Percentiles rank a stretch among this genome's conserved stretches.
phyloP scores from a whole-genome alignment of 2,113 vertebrate genomes.

The Mola mola region DNA sequence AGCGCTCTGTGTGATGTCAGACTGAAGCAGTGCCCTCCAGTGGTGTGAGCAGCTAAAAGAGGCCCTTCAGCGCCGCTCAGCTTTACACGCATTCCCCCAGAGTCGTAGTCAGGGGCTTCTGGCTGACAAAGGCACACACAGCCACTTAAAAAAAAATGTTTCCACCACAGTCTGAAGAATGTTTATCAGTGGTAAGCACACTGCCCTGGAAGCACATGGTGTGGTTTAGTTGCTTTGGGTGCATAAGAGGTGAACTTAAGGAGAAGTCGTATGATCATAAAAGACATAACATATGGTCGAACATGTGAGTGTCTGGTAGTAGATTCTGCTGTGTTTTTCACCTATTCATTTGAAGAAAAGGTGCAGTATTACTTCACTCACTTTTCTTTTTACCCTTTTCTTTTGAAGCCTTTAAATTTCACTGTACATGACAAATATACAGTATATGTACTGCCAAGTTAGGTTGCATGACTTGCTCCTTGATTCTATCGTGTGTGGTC shows the following conservation, averaged over 20 bases:
- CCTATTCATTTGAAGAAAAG: too few species aligned
- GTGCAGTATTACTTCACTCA: too few species aligned
- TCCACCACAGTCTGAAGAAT: constrained; percentile 78
- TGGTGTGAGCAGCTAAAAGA: constrained; percentile 61
- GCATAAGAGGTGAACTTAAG: constrained; percentile 72
- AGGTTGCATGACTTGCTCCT: too few species aligned
- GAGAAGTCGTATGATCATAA: constrained; percentile 63
- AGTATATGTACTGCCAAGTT: too few species aligned
- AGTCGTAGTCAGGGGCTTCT: constrained; percentile 52
- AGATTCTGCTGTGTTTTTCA: too few species aligned
- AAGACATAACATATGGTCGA: constrained; percentile 41
- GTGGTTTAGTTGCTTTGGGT: constrained; percentile 71
- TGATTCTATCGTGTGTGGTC: too few species aligned
- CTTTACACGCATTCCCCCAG: constrained; percentile 59
- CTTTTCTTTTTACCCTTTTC: too few species aligned
- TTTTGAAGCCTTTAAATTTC: too few species aligned
- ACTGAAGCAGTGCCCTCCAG: constrained; percentile 81
- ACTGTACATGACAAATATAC: too few species aligned
- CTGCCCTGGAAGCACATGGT: constrained; percentile 76
- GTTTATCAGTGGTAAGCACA: constrained; percentile 78
- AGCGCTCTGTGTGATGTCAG: constrained; percentile 53
- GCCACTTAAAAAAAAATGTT: constrained; percentile 59
- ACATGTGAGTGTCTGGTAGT: constrained; percentile 51
- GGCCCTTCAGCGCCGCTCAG: constrained; percentile 32
- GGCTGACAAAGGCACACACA: constrained; percentile 75